Percentiles rank a stretch among this genome's conserved stretches.
Evolutionary conservation across 2,888 invertebrate genomes (phyloP).

Genomic region (Tryphoninae sp.): DNA sequence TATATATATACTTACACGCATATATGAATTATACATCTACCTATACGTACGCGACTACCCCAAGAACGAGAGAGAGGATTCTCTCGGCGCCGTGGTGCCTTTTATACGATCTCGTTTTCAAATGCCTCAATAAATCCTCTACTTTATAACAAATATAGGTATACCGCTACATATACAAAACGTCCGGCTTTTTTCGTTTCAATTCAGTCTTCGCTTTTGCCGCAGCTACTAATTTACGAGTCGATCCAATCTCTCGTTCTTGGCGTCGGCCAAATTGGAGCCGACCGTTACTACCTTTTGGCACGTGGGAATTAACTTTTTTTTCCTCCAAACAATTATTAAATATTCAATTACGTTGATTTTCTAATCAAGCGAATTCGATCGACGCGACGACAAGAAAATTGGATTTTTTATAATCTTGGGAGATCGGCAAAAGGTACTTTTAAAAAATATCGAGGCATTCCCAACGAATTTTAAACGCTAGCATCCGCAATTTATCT

Average conservation of each 20-base stretch:
- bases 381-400: no score
- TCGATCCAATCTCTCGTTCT: conserved; percentile 36
- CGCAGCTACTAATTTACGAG: conserved; percentile 50
- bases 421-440: no score
- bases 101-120: conserved; percentile 41
- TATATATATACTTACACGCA: not conserved
- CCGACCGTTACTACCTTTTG: conserved; percentile 1
- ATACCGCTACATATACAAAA: not conserved
- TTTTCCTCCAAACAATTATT: not conserved
- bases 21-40: conserved; percentile 1
- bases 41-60: not conserved
- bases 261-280: conserved; percentile 30
- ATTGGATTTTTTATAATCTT: no score
- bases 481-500: no score
- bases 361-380: not conserved
- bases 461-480: no score
- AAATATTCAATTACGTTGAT: not conserved
- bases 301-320: not conserved
- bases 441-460: no score
- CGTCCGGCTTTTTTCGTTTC: conserved; percentile 23
- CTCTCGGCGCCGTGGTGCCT: conserved; percentile 15
- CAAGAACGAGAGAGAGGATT: conserved; percentile 32
- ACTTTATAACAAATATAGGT: conserved; percentile 31
- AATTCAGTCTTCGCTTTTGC: conserved; percentile 19
- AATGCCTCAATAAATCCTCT: conserved; percentile 53